Evolutionary conservation across 1,140 invertebrate genomes (phyloP), one percentile per base, ranked within the genome.

Genomic region (Pemphigus obesinymphae): DNA sequence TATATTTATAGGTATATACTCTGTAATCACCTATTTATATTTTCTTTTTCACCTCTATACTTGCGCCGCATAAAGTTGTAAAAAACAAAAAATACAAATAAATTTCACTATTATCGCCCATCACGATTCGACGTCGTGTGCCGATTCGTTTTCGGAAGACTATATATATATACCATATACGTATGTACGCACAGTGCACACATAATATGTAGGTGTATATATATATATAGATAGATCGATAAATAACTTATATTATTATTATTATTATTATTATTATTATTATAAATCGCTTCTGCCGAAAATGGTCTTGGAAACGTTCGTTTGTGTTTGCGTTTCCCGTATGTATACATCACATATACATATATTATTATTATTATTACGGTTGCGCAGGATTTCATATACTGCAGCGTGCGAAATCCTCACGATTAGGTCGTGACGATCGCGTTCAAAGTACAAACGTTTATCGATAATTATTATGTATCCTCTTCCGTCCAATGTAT

Each of bases 101-200:
- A 45, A 70, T 70, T 70, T 70, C 68, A 45, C 68, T 17, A 17
- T 70, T 7, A 26, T 29, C n/a, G 23, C 63, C 20, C 63, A 66
- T 66, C 61, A 66, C 63, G 63, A 66, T 66, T 66, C 68, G 68
- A 29, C 37, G 37, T 70, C 68, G 68, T 45, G 68, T 70, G 68
- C 37, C 13, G 37, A 45, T 70, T 70, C 40, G 40, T 45, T 70
- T 70, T 70, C 23, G 37, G 37, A 68, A 23, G 10, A 45, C 43
- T 11, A 11, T 45, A 13, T 45, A 11, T 31, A 61, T 61, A 53
- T 5, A 29, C 0, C 11, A 29, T 61, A 31, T 29, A 31, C 26
- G 29, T 29, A 4, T 20, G 8, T 31, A 31, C 29, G 17, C 7
- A 31, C n/a, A n/a, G n/a, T n/a, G n/a, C 15, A 29, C 29, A 11